Evolutionary conservation across 2,888 invertebrate species (phyloP).

Genomic region (Megastigmus dorsalis): DNA sequence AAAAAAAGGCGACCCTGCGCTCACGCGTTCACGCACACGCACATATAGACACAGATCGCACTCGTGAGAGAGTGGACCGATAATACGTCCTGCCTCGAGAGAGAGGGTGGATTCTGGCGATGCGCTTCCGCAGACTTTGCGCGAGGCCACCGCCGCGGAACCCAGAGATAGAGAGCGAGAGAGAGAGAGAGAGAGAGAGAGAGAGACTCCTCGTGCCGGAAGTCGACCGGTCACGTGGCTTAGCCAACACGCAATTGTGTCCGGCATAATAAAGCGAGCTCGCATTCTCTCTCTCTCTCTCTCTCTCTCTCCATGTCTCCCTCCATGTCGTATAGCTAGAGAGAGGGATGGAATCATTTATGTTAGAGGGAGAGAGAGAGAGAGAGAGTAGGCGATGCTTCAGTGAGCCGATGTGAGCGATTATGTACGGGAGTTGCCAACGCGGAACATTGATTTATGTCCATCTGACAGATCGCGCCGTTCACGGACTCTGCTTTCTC

Average conservation of each 20-base stretch:
- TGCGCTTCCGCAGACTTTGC: conserved; percentile 50
- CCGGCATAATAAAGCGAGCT: conserved; percentile 71
- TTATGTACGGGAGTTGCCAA: conserved; percentile 57
- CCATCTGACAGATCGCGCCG: conserved; percentile 67
- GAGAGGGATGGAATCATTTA: conserved; percentile 39
- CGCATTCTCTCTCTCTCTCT: conserved; percentile 26
- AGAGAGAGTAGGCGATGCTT: conserved; percentile 37
- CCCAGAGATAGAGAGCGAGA: conserved; percentile 18
- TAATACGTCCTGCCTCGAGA: conserved; percentile 4
- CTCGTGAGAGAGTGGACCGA: not conserved
- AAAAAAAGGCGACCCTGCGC: conserved; percentile 6
- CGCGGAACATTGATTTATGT: conserved; percentile 68
- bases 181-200: not conserved
- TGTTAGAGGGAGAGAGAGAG: conserved; percentile 22
- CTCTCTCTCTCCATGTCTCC: conserved; percentile 1
- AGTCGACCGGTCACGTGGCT: conserved; percentile 74
- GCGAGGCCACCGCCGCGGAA: conserved; percentile 42
- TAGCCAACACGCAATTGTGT: conserved; percentile 75
- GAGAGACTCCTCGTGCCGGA: conserved; percentile 61
- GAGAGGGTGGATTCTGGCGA: conserved; percentile 44
- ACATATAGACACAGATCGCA: no score
- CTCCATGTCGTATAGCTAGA: conserved; percentile 33
- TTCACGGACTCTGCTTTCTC: conserved; percentile 51
- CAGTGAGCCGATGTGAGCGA: conserved; percentile 58
- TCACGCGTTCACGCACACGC: no score